Conservation (phyloP, 2,797 vertebrate species). For the Zenarchopterus dispar region DNA sequence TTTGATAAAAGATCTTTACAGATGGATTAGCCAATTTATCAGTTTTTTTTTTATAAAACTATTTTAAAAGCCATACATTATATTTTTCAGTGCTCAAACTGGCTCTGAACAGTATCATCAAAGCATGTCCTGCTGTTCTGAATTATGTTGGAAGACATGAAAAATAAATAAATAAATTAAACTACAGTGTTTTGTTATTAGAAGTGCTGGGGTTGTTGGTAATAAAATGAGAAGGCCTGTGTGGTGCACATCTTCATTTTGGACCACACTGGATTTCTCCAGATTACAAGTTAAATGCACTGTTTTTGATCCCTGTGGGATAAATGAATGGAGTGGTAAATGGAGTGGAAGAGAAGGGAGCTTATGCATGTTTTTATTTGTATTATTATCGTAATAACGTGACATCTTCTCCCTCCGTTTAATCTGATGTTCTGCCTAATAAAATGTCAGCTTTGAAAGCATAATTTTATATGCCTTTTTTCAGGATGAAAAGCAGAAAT, state of each 20-base stretch:
- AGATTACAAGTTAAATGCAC: constrained; percentile 25
- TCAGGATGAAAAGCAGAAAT: not conserved
- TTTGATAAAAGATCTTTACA: too few species aligned
- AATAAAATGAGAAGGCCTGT: constrained; percentile 17
- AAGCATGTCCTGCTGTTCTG: not conserved
- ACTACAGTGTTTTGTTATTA: constrained; percentile 1
- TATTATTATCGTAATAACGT: constrained; percentile 25
- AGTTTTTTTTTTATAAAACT: too few species aligned
- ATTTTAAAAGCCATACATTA: too few species aligned
- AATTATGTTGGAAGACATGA: constrained; percentile 9
- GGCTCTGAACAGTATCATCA: not conserved
- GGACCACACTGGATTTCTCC: constrained; percentile 28
- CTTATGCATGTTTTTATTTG: constrained; percentile 18
- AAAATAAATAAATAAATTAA: not conserved
- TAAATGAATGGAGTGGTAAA: constrained; percentile 25
- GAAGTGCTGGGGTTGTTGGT: constrained; percentile 9
- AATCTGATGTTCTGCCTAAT: constrained; percentile 24
- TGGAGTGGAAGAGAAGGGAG: constrained; percentile 28
- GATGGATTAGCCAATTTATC: too few species aligned
- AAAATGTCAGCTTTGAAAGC: constrained; percentile 3
- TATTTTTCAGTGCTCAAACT: not conserved
- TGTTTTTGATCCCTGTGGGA: constrained; percentile 27
- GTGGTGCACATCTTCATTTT: constrained; percentile 21
- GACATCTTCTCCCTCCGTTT: constrained; percentile 7
- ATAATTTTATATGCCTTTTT: not conserved